Base-by-base conservation (phyloP, 1,140 invertebrate species). In the Zaprionus lachaisei region DNA sequence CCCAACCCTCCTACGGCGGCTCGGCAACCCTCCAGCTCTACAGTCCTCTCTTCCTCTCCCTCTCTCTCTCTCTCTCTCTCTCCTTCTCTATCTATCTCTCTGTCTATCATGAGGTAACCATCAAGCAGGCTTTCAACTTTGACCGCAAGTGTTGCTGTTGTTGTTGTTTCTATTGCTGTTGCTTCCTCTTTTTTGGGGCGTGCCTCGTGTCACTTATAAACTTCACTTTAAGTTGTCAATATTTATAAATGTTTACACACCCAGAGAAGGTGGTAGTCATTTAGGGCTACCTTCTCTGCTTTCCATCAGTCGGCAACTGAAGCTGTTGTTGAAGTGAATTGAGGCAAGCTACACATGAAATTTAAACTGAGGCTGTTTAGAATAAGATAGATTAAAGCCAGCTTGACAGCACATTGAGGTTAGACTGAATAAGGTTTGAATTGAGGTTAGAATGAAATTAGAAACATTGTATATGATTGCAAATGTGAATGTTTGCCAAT, bases 171-270 rank as follows among this genome's bases (percentile, higher is more conserved):
- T 84, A 60, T 70, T 74, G 15, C 60, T 69, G 24, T 56, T 66
- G 49, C 84, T 81, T 81, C 70, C 79, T 75, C 79, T 72, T 80
- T 80, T 87, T 74, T 54, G 44, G 72, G 65, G n/a, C 37, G 55
- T 15, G 34, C 54, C 72, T 71, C 81, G 75, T 89, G 85, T 90
- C 84, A 89, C 85, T 89, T 90, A 79, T 84, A 90, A 89, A 90
- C 81, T 81, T 90, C 79, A 89, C 85, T 89, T 90, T 76, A 89
- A 89, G 84, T 80, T 89, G 84, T 89, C 84, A 89, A 89, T 89
- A 84, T 90, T 90, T 90, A 84, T 89, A 89, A 90, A 90, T 89
- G 77, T 89, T 90, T 81, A 90, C 81, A 89, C 79, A 71, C 67
- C 79, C 66, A 55, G n/a, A 11, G 51, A 34, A 47, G 41, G n/a